A percentile compares a stretch with the other conserved stretches of the same genome.
phyloP scores from a whole-genome alignment of 2,113 vertebrate genomes.

The Hippocampus mohnikei region DNA sequence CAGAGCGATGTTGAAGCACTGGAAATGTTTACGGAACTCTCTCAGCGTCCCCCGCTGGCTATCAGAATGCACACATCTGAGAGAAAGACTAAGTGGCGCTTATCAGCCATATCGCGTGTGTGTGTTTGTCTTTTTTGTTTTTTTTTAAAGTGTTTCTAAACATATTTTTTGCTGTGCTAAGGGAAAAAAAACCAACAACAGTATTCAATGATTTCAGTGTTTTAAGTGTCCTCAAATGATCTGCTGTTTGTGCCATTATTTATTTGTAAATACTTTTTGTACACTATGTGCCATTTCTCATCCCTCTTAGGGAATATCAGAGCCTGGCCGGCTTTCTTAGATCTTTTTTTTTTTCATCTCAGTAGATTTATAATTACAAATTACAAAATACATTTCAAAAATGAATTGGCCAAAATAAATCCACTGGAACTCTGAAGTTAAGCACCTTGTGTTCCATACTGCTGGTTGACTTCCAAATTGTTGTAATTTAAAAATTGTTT shows the following conservation, averaged over 20 bases:
- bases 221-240: conserved; percentile 9
- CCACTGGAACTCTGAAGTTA: too few relatives aligned
- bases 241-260: conserved; percentile 26
- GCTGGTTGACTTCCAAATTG: too few relatives aligned
- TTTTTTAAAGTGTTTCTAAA: background rate
- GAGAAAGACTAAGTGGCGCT: background rate
- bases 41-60: background rate
- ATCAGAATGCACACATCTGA: background rate
- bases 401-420: background rate
- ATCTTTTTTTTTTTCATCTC: background rate
- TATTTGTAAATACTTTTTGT: conserved; percentile 43
- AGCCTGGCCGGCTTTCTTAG: background rate
- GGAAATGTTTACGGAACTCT: conserved; percentile 1
- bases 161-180: background rate
- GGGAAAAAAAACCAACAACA: conserved; percentile 2
- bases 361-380: too few relatives aligned
- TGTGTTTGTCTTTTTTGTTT: too few relatives aligned
- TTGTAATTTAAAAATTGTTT: too few relatives aligned
- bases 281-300: conserved; percentile 27
- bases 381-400: background rate
- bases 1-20: background rate
- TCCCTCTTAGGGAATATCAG: conserved; percentile 2
- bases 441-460: too few relatives aligned
- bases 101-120: conserved; percentile 5
- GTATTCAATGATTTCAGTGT: conserved; percentile 25